These are phyloP conservation scores for Odontocerum albicorne DNA, from an alignment of 2,888 invertebrate genomes.

Conservation along the genomic window DNA sequence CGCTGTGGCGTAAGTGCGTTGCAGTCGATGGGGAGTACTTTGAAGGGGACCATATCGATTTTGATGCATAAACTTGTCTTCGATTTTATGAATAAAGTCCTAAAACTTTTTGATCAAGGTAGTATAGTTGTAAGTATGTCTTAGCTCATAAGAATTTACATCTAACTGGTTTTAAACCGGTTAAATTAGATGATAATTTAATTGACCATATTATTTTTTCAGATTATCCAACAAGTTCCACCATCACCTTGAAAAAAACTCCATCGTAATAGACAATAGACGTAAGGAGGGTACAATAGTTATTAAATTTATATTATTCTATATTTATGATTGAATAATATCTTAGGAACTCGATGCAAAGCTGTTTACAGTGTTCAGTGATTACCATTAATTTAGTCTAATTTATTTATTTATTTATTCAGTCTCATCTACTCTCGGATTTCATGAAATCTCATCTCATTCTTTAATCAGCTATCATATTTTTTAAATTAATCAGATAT, in stretches of 20 bases:
- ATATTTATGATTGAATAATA: background rate
- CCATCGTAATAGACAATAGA: background rate
- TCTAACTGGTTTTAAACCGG: too few species aligned
- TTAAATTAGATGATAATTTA: background rate
- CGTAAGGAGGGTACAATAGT: background rate
- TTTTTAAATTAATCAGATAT: too few species aligned
- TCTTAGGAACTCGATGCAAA: background rate
- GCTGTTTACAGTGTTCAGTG: background rate
- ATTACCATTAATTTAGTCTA: background rate
- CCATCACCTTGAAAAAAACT: slow-evolving; percentile 22
- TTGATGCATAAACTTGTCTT: too few species aligned
- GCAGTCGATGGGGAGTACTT: too few species aligned
- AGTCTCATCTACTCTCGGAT: background rate
- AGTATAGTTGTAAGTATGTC: too few species aligned
- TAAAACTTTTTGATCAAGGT: too few species aligned
- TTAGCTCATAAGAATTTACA: too few species aligned
- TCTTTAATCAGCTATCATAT: too few species aligned
- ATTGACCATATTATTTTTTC: slow-evolving; percentile 3
- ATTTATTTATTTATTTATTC: background rate
- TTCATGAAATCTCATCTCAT: background rate
- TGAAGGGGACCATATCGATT: too few species aligned
- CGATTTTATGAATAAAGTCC: too few species aligned
- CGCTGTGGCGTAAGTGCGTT: too few species aligned
- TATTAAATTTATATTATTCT: background rate
- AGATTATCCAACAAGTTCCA: slow-evolving; percentile 31